phyloP scores from a whole-genome alignment of 2,113 vertebrate genomes.

The Platysternon megacephalum region DNA sequence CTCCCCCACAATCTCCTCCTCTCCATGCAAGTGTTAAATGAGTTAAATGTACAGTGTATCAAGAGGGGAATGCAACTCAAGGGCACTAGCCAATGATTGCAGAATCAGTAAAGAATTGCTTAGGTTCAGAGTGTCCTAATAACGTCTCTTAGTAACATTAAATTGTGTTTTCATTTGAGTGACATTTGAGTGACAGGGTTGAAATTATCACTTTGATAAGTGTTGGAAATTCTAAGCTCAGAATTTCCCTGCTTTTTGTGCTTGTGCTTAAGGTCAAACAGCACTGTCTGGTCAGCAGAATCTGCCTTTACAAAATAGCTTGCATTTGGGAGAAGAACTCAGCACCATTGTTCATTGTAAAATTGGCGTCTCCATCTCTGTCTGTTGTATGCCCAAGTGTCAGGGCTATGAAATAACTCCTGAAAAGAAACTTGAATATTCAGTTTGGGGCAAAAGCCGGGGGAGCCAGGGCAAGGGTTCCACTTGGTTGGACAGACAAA shows the following conservation, averaged over 20 bases:
- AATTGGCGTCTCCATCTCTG: not conserved
- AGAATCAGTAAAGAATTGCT: not conserved
- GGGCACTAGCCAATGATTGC: not conserved
- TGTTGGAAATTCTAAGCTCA: conserved; percentile 31
- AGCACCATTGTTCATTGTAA: not conserved
- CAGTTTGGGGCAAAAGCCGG: not conserved
- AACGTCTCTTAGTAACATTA: conserved; percentile 34
- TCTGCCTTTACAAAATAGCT: not conserved
- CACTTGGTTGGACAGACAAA: not conserved
- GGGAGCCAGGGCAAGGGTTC: not conserved
- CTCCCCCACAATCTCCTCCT: not conserved
- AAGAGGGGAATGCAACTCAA: not conserved
- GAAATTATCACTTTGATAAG: conserved; percentile 27
- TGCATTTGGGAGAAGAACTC: not conserved
- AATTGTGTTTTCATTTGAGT: conserved; percentile 18
- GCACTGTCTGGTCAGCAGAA: conserved; percentile 1
- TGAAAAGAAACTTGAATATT: not conserved
- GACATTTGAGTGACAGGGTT: conserved; percentile 16
- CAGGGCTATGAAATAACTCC: conserved; percentile 15
- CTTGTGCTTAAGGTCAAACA: conserved; percentile 9
- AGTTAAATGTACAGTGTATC: not conserved
- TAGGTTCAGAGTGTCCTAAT: not conserved
- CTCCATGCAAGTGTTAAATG: not conserved
- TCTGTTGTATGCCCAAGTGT: not conserved
- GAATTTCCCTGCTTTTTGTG: conserved; percentile 30